These are phyloP conservation scores for Drosophila nebulosa DNA, from an alignment of 1,140 invertebrate genomes.

Conservation along the genomic window DNA sequence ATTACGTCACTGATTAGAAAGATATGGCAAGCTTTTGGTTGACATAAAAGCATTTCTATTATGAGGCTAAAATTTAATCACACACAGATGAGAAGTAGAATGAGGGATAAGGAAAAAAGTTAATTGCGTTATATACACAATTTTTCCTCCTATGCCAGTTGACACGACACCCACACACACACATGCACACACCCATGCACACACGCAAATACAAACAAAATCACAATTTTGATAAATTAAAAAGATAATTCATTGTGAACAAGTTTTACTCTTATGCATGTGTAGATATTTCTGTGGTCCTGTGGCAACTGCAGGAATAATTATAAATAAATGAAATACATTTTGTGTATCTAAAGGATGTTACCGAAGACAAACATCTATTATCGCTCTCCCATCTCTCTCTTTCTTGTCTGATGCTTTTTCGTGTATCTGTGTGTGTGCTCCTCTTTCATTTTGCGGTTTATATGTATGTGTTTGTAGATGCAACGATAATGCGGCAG, in stretches of 20 bases:
- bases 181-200: background rate
- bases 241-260: constrained; percentile 48
- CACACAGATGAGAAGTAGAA: background rate
- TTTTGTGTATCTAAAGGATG: background rate
- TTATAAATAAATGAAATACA: constrained; percentile 26
- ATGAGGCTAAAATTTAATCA: background rate
- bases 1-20: too few relatives aligned
- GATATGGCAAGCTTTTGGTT: too few relatives aligned
- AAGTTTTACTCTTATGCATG: constrained; percentile 19
- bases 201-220: background rate
- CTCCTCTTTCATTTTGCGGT: background rate
- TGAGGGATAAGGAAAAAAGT: background rate
- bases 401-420: background rate
- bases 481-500: constrained; percentile 44
- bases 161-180: too few relatives aligned
- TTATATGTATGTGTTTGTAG: constrained; percentile 7
- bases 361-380: constrained; percentile 1
- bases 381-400: background rate
- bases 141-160: background rate
- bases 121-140: background rate
- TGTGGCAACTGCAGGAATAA: constrained; percentile 20
- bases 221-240: constrained; percentile 49
- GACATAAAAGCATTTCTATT: too few relatives aligned
- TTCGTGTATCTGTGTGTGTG: background rate
- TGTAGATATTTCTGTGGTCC: background rate